Percentiles rank a stretch among this genome's conserved stretches.
Conservation (phyloP, 2,888 invertebrate genomes). For the Dryobotodes eremita region DNA sequence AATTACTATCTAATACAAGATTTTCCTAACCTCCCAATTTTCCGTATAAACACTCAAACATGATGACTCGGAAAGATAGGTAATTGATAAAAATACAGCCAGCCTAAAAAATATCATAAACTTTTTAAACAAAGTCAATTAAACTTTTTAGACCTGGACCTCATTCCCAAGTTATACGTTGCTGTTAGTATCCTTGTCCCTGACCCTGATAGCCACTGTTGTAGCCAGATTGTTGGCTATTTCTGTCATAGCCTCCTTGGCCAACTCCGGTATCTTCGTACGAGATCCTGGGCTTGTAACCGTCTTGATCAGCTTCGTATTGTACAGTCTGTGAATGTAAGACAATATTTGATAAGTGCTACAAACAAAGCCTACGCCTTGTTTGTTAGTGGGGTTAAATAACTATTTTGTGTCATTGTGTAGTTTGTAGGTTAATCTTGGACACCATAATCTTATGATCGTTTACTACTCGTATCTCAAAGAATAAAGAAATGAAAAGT, state of each 20-base stretch:
- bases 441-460: neutral
- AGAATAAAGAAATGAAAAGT: neutral
- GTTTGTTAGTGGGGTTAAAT: neutral
- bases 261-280: conserved; percentile 91
- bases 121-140: conserved; percentile 28
- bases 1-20: conserved; percentile 5
- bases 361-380: neutral
- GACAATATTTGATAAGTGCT: neutral
- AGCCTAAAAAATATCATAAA: conserved; percentile 26
- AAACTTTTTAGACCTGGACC: conserved; percentile 28
- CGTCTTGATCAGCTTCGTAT: conserved; percentile 93
- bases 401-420: neutral
- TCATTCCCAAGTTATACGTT: conserved; percentile 15
- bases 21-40: neutral
- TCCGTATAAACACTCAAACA: neutral
- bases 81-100: conserved; percentile 14
- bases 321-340: conserved; percentile 90
- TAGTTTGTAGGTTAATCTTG: neutral
- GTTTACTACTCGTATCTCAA: neutral
- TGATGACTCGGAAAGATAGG: neutral
- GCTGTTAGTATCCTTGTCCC: conserved; percentile 68
- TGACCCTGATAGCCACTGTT: conserved; percentile 67
- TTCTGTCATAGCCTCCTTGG: conserved; percentile 71
- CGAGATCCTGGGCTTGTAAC: conserved; percentile 92
- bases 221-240: conserved; percentile 69